Conservation (phyloP, 2,888 invertebrate genomes). For the Neoscelio sp. region DNA sequence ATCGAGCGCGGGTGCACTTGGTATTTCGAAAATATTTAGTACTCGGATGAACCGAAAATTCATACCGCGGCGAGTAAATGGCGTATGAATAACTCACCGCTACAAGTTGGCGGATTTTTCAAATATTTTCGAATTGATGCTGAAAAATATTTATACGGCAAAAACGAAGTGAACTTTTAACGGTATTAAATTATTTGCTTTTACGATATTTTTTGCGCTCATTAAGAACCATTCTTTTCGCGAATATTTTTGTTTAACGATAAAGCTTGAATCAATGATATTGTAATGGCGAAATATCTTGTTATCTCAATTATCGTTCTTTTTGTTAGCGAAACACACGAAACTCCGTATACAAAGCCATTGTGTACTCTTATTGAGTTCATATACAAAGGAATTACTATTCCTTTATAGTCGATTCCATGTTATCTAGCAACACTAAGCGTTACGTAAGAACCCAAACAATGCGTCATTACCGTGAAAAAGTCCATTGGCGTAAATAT, state of each 20-base stretch:
- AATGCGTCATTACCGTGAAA: conserved; percentile 26
- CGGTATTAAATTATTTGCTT: conserved; percentile 1
- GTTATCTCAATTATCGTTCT: conserved; percentile 19
- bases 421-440: conserved; percentile 11
- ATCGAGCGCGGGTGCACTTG: background rate
- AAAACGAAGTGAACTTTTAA: background rate
- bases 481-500: conserved; percentile 12
- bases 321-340: conserved; percentile 4
- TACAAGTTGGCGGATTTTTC: background rate
- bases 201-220: background rate
- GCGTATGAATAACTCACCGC: conserved; percentile 10
- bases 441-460: conserved; percentile 25
- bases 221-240: background rate
- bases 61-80: conserved; percentile 13
- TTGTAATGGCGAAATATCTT: conserved; percentile 7
- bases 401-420: conserved; percentile 24
- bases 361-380: conserved; percentile 25
- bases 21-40: background rate
- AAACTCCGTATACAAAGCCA: conserved; percentile 5
- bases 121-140: background rate
- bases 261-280: conserved; percentile 1
- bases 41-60: conserved; percentile 1
- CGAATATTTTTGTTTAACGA: conserved; percentile 5
- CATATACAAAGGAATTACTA: conserved; percentile 37
- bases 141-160: background rate